Conservation (phyloP, 1,140 invertebrate genomes). For the Atopsyche davidsoni region DNA sequence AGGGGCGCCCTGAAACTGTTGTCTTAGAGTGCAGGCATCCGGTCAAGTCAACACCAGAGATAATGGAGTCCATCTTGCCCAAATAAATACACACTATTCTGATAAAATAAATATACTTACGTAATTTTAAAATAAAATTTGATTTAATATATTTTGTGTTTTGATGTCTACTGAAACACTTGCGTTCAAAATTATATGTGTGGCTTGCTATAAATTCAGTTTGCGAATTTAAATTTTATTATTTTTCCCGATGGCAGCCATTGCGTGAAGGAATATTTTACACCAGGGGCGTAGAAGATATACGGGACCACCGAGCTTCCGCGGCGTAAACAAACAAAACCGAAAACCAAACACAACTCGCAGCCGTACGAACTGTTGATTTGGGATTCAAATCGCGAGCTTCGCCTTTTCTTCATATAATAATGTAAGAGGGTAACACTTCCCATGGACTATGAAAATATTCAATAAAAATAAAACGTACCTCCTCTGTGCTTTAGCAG, state of each 20-base stretch:
- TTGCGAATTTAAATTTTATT: too few relatives aligned
- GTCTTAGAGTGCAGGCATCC: slow-evolving; percentile 29
- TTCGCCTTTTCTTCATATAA: slow-evolving; percentile 34
- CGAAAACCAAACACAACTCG: slow-evolving; percentile 45
- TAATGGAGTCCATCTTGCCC: slow-evolving; percentile 25
- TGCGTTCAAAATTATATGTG: too few relatives aligned
- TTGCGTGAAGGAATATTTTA: slow-evolving; percentile 13
- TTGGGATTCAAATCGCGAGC: slow-evolving; percentile 50
- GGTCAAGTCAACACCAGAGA: slow-evolving; percentile 30
- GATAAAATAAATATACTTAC: too few relatives aligned
- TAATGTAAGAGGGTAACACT: slow-evolving; percentile 27
- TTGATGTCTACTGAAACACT: too few relatives aligned
- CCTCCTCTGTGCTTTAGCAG: too few relatives aligned
- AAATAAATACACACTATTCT: too few relatives aligned
- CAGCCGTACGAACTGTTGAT: slow-evolving; percentile 35
- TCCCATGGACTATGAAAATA: too few relatives aligned
- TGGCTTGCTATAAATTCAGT: too few relatives aligned
- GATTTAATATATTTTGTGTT: too few relatives aligned
- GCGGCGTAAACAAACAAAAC: slow-evolving; percentile 41
- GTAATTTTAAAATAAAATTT: too few relatives aligned
- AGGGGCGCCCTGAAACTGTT: slow-evolving; percentile 23
- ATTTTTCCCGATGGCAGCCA: too few relatives aligned
- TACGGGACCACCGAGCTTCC: slow-evolving; percentile 8
- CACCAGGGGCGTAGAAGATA: slow-evolving; percentile 5
- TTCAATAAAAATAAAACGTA: too few relatives aligned